These are phyloP conservation scores for Phytoseiulus persimilis DNA, from an alignment of 2,888 invertebrate species.

Conservation along the genomic window DNA sequence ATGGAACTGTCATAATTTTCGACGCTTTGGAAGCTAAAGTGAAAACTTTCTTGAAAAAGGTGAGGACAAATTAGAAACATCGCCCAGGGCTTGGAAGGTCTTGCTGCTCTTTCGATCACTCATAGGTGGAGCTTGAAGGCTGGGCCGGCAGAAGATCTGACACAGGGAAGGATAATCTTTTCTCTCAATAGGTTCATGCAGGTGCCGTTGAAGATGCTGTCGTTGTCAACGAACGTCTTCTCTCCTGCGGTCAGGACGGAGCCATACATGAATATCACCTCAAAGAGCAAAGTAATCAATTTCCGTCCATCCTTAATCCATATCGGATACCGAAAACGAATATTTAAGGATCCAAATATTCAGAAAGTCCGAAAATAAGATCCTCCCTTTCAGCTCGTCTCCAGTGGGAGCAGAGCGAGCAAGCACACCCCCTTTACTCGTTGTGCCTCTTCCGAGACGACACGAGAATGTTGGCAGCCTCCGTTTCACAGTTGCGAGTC, in stretches of 20 bases:
- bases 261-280: constrained; percentile 31
- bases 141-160: too few relatives aligned
- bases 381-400: constrained; percentile 31
- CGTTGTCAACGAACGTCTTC: neutral
- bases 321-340: neutral
- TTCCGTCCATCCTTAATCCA: neutral
- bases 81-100: too few relatives aligned
- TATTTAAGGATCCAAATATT: neutral
- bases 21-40: constrained; percentile 21
- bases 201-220: constrained; percentile 13
- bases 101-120: too few relatives aligned
- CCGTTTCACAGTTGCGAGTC: constrained; percentile 13
- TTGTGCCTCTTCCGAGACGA: neutral
- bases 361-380: neutral
- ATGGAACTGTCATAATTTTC: constrained; percentile 29
- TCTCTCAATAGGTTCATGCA: neutral
- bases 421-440: neutral
- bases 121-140: too few relatives aligned
- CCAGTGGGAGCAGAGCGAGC: neutral
- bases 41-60: constrained; percentile 23
- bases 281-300: neutral
- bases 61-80: too few relatives aligned
- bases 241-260: constrained; percentile 35
- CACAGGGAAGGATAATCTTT: neutral
- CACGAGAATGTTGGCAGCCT: constrained; percentile 12